These are phyloP conservation scores for Poecile montanus DNA, from an alignment of 2,797 vertebrate species.

Conservation along the genomic window DNA sequence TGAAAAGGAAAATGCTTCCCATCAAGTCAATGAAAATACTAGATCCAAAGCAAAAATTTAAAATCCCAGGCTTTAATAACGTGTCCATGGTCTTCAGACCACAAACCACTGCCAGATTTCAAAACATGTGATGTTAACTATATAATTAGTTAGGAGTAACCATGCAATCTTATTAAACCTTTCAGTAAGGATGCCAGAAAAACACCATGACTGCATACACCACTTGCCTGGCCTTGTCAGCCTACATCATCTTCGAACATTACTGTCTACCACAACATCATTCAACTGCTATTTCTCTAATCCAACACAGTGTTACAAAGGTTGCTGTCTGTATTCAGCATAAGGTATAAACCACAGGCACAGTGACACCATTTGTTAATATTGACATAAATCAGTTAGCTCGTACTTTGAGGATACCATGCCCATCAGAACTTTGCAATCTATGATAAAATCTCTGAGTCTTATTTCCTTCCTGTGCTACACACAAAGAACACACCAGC, in stretches of 20 bases:
- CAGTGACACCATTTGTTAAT: not conserved
- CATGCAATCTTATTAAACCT: not conserved
- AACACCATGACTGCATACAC: not conserved
- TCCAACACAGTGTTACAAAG: not conserved
- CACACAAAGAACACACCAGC: not conserved
- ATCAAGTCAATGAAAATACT: not conserved
- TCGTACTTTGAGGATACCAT: not conserved
- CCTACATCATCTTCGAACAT: not conserved
- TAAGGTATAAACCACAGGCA: not conserved
- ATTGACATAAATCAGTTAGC: not conserved
- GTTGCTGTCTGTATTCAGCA: not conserved
- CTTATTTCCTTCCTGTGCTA: slow-evolving; percentile 15
- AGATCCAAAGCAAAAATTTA: not conserved
- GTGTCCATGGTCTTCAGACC: not conserved
- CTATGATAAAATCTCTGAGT: not conserved
- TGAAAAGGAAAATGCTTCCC: not conserved
- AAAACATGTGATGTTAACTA: not conserved
- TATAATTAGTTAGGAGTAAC: not conserved
- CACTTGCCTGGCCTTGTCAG: not conserved
- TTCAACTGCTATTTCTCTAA: not conserved
- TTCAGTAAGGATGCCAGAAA: not conserved
- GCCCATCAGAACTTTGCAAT: not conserved
- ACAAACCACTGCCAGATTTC: not conserved
- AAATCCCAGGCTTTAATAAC: not conserved
- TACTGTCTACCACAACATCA: not conserved